These are phyloP conservation scores for Atta cephalotes DNA, from an alignment of 1,140 invertebrate species.

Conservation along the genomic window DNA sequence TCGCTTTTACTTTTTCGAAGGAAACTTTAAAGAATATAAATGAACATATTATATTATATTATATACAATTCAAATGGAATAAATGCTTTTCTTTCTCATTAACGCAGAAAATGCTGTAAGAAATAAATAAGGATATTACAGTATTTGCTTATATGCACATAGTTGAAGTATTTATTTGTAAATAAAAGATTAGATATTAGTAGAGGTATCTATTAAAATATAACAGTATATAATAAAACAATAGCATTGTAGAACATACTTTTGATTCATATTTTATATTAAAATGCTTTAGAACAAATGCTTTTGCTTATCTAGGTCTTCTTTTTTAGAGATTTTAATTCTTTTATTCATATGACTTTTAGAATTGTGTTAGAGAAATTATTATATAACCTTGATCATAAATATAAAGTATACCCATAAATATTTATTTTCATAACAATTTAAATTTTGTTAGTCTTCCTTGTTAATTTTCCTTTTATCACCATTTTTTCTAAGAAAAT, in stretches of 20 bases:
- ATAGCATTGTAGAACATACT: neutral
- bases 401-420: too few relatives aligned
- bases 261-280: neutral
- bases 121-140: neutral
- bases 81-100: neutral
- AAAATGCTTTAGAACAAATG: neutral
- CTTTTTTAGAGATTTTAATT: neutral
- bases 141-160: neutral
- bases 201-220: neutral
- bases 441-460: too few relatives aligned
- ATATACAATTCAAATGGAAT: neutral
- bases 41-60: neutral
- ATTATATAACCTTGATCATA: neutral
- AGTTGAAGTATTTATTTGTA: slow-evolving; percentile 21
- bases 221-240: neutral
- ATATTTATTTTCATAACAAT: too few relatives aligned
- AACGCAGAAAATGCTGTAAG: neutral
- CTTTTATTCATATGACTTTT: slow-evolving; percentile 33
- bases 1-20: neutral
- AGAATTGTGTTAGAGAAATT: neutral
- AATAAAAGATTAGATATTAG: neutral
- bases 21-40: neutral
- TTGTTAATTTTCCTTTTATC: too few relatives aligned
- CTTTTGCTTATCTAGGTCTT: neutral
- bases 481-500: too few relatives aligned